Evolutionary conservation across 2,113 vertebrate genomes (phyloP).

Genomic region (Sclerurus mexicanus): DNA sequence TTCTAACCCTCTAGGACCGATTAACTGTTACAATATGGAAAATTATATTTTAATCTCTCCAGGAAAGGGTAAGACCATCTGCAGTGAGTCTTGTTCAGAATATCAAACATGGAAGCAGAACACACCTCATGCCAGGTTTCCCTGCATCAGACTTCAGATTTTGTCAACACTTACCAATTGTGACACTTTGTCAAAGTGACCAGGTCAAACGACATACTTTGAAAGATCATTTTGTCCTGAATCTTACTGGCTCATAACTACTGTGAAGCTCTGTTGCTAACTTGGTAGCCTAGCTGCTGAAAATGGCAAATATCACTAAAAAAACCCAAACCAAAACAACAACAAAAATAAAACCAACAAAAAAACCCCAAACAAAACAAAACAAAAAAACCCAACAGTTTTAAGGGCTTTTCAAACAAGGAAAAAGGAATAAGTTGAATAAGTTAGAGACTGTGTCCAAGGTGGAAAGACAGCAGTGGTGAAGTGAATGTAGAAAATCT

Average conservation of each 20-base stretch:
- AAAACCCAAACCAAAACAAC: no score
- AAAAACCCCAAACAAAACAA: no score
- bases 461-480: background rate
- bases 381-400: no score
- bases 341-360: background rate
- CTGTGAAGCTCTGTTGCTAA: background rate
- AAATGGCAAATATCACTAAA: no score
- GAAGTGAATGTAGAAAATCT: background rate
- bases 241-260: background rate
- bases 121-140: background rate
- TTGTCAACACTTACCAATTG: no score
- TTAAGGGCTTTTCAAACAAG: background rate
- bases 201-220: background rate
- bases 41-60: background rate
- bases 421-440: background rate
- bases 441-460: background rate
- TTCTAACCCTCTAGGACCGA: background rate
- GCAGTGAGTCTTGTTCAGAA: background rate
- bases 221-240: background rate
- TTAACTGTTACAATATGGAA: background rate
- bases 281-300: background rate
- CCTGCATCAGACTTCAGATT: background rate
- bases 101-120: background rate
- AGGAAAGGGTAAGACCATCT: background rate
- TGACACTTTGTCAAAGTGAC: no score